Conservation (phyloP, 2,113 vertebrate genomes). For the Chloroceryle aenea region DNA sequence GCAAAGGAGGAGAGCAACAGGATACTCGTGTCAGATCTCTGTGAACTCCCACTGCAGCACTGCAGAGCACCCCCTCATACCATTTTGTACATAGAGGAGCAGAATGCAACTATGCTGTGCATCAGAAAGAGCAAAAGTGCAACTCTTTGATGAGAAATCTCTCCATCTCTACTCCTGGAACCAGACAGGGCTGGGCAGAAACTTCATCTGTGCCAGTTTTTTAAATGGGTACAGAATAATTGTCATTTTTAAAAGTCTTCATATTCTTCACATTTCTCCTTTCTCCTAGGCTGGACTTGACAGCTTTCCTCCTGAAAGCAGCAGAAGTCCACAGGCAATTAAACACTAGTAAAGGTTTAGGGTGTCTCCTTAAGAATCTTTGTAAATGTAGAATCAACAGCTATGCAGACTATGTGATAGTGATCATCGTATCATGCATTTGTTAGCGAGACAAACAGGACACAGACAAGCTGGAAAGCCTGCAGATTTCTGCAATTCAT, state of each 20-base stretch:
- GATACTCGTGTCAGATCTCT: neutral
- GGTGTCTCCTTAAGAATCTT: conserved; percentile 1
- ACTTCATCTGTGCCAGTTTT: neutral
- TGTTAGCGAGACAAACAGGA: neutral
- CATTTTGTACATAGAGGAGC: neutral
- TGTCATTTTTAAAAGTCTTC: conserved; percentile 38
- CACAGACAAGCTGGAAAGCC: neutral
- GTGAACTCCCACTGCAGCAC: neutral
- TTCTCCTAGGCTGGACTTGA: conserved; percentile 15
- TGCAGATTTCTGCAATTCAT: neutral
- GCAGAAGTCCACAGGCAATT: neutral
- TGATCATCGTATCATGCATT: neutral
- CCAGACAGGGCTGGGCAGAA: conserved; percentile 5
- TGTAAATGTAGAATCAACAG: conserved; percentile 11
- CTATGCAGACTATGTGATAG: neutral
- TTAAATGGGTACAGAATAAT: neutral
- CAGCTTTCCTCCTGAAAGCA: neutral
- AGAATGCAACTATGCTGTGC: neutral
- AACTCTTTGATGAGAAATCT: neutral
- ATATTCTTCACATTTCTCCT: conserved; percentile 38
- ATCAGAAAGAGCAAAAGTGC: neutral
- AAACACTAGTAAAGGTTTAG: neutral
- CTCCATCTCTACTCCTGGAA: neutral
- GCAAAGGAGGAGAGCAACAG: neutral
- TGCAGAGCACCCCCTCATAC: neutral